A percentile compares a stretch with the other conserved stretches of the same genome.
These are phyloP conservation scores for Salmo trutta DNA, from an alignment of 2,797 vertebrate species.

Conservation along the genomic window DNA sequence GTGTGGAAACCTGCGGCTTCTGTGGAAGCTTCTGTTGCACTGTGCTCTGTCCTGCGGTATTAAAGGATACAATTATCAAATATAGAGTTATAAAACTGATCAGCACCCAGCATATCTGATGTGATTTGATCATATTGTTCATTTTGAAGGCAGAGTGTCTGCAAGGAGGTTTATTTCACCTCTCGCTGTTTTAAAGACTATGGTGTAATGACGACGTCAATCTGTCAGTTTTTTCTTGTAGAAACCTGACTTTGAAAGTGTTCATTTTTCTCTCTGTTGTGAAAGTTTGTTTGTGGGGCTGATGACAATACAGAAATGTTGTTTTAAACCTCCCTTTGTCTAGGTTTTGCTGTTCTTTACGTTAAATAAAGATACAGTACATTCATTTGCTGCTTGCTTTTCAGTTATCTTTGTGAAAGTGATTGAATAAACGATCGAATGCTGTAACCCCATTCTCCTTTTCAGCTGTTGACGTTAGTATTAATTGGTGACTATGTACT, in stretches of 20 bases:
- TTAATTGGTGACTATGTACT: not conserved
- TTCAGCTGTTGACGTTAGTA: not conserved
- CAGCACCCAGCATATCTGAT: conserved; percentile 31
- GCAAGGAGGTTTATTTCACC: conserved; percentile 27
- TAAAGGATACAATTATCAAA: not conserved
- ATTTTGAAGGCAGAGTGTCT: conserved; percentile 23
- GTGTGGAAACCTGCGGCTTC: conserved; percentile 12
- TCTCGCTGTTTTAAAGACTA: conserved; percentile 35
- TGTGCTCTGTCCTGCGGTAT: conserved; percentile 14
- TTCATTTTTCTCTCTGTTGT: conserved; percentile 40
- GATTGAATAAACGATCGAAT: conserved; percentile 9
- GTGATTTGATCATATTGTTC: conserved; percentile 12
- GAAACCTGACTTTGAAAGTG: conserved; percentile 35
- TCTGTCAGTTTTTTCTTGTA: conserved; percentile 40
- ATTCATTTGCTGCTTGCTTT: conserved; percentile 40
- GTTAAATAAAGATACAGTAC: conserved; percentile 66
- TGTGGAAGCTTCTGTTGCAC: conserved; percentile 14
- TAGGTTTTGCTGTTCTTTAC: conserved; percentile 58
- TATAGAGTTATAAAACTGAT: conserved; percentile 4
- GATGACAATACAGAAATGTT: conserved; percentile 51
- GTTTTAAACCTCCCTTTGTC: conserved; percentile 49
- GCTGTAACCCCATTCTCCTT: not conserved
- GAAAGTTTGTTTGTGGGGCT: conserved; percentile 53
- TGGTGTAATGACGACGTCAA: conserved; percentile 27
- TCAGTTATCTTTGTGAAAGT: not conserved